Evolutionary conservation across 2,888 invertebrate genomes (phyloP), one percentile per base, ranked within the genome.

Genomic region (Diachrysia chrysitis): DNA sequence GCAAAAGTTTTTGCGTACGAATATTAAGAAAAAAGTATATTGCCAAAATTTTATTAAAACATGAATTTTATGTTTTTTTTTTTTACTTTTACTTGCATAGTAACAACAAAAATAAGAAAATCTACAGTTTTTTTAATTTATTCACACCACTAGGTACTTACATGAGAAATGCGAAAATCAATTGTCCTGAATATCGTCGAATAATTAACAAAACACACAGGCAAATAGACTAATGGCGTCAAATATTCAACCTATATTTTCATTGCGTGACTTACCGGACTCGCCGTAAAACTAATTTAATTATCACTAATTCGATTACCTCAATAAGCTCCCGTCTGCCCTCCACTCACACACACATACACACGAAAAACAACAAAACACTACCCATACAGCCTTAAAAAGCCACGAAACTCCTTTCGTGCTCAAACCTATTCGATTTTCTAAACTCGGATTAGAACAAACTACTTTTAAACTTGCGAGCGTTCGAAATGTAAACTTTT

Each of bases 291-390:
- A 89, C 88, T 93, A 94, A 95, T 93, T 92, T 84, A 93, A 95
- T 95, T 95, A 95, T 63, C 66, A 71, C 89, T 95, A 95, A 95
- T 94, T 93, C 89, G 88, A 95, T 95, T 95, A 95, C 87, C 81
- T 77, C 83, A 87, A 85, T 91, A 92, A 89, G 87, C 89, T 85
- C 71, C 80, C 71, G 77, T 69, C 80, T 83, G 84, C 84, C 84
- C 83, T 86, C 87, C 83, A 84, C 79, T 80, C 84, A 80, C 80
- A 85, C 83, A 80, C 32, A 63, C 46, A 46, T 54, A 35, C 57
- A 60, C 53, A 59, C 56, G 66, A 51, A 65, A 67, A 71, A 29
- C 59, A 54, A 58, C 37, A 61, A 37, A 58, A 65, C 57, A 32
- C 10, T 35, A 58, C 59, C 63, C 64, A 68, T 65, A 61, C 56